Evolutionary conservation across 2,888 invertebrate genomes (phyloP).

Genomic region (Perithous albicinctus): DNA sequence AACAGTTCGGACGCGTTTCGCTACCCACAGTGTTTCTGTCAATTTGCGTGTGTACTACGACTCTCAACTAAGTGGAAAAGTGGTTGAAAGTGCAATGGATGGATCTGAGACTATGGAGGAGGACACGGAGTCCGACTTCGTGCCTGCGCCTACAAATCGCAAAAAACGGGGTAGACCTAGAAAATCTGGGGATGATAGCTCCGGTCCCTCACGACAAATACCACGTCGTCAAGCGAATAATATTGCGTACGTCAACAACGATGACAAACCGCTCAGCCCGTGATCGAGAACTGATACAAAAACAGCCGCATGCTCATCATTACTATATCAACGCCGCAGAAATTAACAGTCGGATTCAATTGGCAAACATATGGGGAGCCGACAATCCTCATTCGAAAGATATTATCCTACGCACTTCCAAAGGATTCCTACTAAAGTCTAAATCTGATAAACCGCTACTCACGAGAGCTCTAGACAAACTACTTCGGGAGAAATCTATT

Average conservation of each 20-base stretch:
- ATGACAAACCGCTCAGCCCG: not conserved
- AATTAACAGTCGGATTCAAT: not conserved
- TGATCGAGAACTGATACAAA: not conserved
- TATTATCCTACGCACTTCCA: not conserved
- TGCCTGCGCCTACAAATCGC: not conserved
- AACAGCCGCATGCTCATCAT: not conserved
- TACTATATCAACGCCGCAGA: not conserved
- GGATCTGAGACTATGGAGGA: not conserved
- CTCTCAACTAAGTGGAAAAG: not conserved
- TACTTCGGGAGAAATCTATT: not conserved
- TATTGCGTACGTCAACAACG: not conserved
- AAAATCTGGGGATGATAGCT: no score
- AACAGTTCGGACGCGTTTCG: not conserved
- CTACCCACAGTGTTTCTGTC: not conserved
- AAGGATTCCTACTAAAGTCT: not conserved
- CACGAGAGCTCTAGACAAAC: not conserved
- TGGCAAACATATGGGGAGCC: no score
- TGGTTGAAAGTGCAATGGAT: not conserved
- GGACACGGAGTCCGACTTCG: conserved; percentile 9
- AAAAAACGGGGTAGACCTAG: no score
- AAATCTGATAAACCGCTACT: not conserved
- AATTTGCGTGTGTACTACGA: not conserved
- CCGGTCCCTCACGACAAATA: not conserved
- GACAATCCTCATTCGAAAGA: no score
- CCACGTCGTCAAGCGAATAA: not conserved